Conservation (phyloP, 2,888 invertebrate genomes). For the Aphodius granarius region DNA sequence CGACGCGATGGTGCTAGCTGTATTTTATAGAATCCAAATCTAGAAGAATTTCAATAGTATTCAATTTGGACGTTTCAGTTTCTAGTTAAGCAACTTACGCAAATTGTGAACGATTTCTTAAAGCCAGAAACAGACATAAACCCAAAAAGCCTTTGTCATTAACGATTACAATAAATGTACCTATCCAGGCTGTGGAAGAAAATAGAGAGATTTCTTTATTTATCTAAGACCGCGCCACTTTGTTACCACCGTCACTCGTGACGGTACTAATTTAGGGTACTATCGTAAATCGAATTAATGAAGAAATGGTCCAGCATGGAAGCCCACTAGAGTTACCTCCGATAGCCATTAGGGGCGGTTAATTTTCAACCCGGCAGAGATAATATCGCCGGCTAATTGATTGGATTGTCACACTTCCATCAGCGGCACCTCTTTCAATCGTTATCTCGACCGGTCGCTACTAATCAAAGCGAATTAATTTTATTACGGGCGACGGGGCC, state of each 20-base stretch:
- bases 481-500: neutral
- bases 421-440: neutral
- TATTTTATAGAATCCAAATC: too few species aligned
- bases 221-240: neutral
- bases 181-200: too few species aligned
- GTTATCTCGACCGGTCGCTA: neutral
- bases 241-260: neutral
- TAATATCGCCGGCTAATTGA: conserved; percentile 6
- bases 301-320: neutral
- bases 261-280: neutral
- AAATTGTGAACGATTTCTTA: too few species aligned
- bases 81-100: too few species aligned
- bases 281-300: neutral
- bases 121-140: too few species aligned
- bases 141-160: too few species aligned
- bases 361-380: conserved; percentile 5
- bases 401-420: conserved; percentile 14
- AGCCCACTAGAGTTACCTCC: neutral
- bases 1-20: too few species aligned
- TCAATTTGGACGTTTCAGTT: too few species aligned
- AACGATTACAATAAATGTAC: too few species aligned
- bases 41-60: too few species aligned
- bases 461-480: conserved; percentile 13
- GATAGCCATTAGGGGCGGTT: conserved; percentile 7
- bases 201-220: too few species aligned